These are phyloP conservation scores for Sycobia sp. DNA, from an alignment of 1,140 invertebrate species.

Conservation along the genomic window DNA sequence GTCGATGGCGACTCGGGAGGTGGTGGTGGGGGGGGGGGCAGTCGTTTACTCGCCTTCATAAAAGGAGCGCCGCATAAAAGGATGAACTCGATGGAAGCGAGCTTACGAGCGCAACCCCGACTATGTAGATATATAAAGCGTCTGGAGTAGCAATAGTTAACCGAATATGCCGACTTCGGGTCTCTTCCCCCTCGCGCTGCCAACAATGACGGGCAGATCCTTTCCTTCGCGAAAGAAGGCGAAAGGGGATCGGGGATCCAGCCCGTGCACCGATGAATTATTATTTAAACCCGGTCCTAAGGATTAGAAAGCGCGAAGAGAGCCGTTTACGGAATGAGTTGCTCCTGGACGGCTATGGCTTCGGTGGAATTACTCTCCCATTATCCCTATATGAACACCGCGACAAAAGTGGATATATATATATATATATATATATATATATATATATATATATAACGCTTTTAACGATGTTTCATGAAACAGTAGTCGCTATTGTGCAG, in stretches of 20 bases:
- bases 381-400: too few relatives aligned
- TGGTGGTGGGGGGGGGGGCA: too few relatives aligned
- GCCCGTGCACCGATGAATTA: slow-evolving; percentile 38
- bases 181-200: neutral
- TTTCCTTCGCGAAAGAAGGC: slow-evolving; percentile 2
- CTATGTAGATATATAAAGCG: too few relatives aligned
- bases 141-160: slow-evolving; percentile 26
- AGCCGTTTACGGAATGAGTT: slow-evolving; percentile 29
- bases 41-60: neutral
- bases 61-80: slow-evolving; percentile 19
- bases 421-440: too few relatives aligned
- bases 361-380: too few relatives aligned
- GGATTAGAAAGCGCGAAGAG: slow-evolving; percentile 33
- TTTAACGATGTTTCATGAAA: too few relatives aligned
- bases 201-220: slow-evolving; percentile 22
- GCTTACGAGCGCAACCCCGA: too few relatives aligned
- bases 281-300: slow-evolving; percentile 33
- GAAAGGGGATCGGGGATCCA: slow-evolving; percentile 22
- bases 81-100: too few relatives aligned
- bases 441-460: too few relatives aligned
- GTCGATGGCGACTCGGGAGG: too few relatives aligned
- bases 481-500: too few relatives aligned
- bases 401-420: too few relatives aligned
- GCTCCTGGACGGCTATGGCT: slow-evolving; percentile 16
- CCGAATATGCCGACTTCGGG: slow-evolving; percentile 16